phyloP scores from a whole-genome alignment of 2,888 invertebrate species.

The Ectemnius continuus region DNA sequence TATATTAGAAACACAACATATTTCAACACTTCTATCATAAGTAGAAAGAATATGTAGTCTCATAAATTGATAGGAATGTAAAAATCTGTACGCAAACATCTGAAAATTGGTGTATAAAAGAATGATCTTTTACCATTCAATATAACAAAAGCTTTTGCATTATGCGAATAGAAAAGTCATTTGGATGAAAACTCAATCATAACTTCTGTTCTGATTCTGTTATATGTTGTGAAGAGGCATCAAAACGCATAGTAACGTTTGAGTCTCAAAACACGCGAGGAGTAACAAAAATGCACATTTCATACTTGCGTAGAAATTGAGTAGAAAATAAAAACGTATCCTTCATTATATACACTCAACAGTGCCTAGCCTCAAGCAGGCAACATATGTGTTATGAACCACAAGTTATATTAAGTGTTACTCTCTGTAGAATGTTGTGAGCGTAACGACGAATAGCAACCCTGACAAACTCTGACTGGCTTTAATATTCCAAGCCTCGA shows the following conservation, averaged over 20 bases:
- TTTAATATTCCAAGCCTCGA: constrained; percentile 93
- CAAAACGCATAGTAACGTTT: too few species aligned
- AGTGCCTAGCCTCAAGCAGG: constrained; percentile 26
- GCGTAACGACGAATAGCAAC: constrained; percentile 86
- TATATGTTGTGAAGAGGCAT: too few species aligned
- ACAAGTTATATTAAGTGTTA: constrained; percentile 65
- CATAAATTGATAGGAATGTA: constrained; percentile 36
- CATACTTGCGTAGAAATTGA: constrained; percentile 31
- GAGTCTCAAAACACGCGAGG: neutral
- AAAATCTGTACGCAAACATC: constrained; percentile 16
- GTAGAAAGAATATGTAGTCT: constrained; percentile 9
- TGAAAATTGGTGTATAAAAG: neutral
- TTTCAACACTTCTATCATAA: neutral
- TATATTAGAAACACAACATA: neutral
- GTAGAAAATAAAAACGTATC: constrained; percentile 35
- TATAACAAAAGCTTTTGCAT: neutral
- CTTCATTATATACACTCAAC: constrained; percentile 55
- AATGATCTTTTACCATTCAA: neutral
- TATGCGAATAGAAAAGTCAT: neutral
- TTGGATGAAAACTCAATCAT: neutral
- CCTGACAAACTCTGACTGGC: constrained; percentile 97
- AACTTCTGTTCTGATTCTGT: neutral
- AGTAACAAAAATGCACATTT: constrained; percentile 21
- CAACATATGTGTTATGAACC: constrained; percentile 23
- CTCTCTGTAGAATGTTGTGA: constrained; percentile 72